Percentiles rank a stretch among this genome's conserved stretches.
Conservation (phyloP, 2,888 invertebrate genomes). For the Xestia sexstrigata region DNA sequence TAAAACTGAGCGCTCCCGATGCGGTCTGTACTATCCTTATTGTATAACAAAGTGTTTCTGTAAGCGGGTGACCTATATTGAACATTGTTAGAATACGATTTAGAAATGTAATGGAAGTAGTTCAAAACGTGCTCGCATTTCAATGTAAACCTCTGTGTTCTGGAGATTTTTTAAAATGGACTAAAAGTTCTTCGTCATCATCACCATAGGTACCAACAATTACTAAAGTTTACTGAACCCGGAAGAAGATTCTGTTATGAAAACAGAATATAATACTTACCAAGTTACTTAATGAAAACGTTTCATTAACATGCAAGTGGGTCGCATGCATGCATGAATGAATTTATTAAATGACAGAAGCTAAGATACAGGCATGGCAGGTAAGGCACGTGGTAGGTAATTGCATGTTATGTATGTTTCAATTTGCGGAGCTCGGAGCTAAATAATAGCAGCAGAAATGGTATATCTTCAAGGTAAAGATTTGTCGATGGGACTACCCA, state of each 20-base stretch:
- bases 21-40: slow-evolving; percentile 28
- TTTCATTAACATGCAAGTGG: slow-evolving; percentile 37
- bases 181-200: not conserved
- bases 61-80: slow-evolving; percentile 31
- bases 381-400: slow-evolving; percentile 9
- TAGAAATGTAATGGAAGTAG: slow-evolving; percentile 9
- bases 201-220: not conserved
- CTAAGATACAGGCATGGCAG: slow-evolving; percentile 2
- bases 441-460: not conserved
- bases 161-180: not conserved
- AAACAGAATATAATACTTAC: slow-evolving; percentile 1
- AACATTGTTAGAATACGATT: slow-evolving; percentile 11
- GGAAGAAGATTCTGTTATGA: not conserved
- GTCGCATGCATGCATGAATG: slow-evolving; percentile 25
- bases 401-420: slow-evolving; percentile 9
- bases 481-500: not conserved
- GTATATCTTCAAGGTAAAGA: not conserved
- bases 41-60: slow-evolving; percentile 39
- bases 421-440: not conserved
- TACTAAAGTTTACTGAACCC: not conserved
- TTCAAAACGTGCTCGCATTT: not conserved
- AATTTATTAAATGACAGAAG: slow-evolving; percentile 24
- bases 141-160: not conserved
- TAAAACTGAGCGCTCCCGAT: slow-evolving; percentile 26
- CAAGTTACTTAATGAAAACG: slow-evolving; percentile 18